A percentile compares a stretch with the other conserved stretches of the same genome.
These are phyloP conservation scores for Dendrocincla fuliginosa DNA, from an alignment of 2,797 vertebrate species.

Conservation along the genomic window DNA sequence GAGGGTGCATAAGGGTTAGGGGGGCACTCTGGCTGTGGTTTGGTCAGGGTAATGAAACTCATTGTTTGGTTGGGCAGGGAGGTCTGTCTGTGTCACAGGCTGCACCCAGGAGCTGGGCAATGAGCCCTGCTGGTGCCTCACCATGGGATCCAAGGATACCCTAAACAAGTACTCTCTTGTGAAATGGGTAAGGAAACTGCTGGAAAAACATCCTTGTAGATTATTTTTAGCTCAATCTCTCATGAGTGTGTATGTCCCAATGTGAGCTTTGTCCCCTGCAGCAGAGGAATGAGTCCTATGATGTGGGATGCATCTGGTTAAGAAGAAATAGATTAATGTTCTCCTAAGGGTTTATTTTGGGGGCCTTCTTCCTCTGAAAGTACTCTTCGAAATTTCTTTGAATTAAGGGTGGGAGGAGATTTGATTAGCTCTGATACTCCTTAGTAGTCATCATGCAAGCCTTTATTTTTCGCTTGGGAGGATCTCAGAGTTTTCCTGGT, in stretches of 20 bases:
- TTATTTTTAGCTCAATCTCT: not conserved
- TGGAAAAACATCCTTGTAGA: not conserved
- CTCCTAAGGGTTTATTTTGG: not conserved
- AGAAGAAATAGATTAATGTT: not conserved
- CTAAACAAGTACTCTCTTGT: not conserved
- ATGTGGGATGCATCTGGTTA: not conserved
- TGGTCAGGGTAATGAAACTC: fast-evolving
- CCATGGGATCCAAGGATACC: fast-evolving
- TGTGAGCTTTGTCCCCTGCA: not conserved
- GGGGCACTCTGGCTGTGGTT: not conserved
- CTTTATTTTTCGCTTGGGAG: not conserved
- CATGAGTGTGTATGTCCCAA: fast-evolving
- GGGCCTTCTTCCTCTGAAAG: not conserved
- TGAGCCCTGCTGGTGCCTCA: not conserved
- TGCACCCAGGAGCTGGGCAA: not conserved
- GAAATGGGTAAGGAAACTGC: not conserved
- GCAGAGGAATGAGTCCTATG: fast-evolving
- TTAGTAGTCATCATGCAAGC: not conserved
- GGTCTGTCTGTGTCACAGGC: not conserved
- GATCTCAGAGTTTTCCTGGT: not conserved
- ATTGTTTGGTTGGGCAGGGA: not conserved
- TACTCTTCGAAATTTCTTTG: not conserved
- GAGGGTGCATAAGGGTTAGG: fast-evolving
- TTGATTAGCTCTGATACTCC: not conserved
- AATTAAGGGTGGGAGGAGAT: not conserved